Conservation (phyloP, 2,888 invertebrate species). For the Panopea generosa region DNA sequence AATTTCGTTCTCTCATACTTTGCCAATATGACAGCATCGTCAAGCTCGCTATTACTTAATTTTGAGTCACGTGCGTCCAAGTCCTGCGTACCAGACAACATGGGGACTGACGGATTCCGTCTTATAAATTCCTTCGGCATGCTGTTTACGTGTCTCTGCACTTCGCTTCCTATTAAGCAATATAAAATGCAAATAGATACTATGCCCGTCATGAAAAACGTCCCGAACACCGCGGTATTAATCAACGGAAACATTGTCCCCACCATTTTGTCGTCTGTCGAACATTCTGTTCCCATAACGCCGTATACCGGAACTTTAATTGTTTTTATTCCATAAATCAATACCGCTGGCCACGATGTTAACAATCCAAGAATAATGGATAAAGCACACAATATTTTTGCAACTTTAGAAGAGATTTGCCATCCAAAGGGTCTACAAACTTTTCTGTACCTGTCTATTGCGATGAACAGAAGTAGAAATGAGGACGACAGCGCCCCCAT, state of each 20-base stretch:
- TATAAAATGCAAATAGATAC: slow-evolving; percentile 57
- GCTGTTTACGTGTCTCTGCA: slow-evolving; percentile 43
- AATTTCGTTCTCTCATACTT: background rate
- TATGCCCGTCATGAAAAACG: slow-evolving; percentile 53
- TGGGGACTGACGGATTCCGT: slow-evolving; percentile 37
- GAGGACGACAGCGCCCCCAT: slow-evolving; percentile 56
- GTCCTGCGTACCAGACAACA: slow-evolving; percentile 36
- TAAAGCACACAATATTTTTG: slow-evolving; percentile 51
- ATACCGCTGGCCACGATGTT: slow-evolving; percentile 53
- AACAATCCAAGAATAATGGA: slow-evolving; percentile 44
- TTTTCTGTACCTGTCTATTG: slow-evolving; percentile 70
- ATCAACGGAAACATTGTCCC: slow-evolving; percentile 58
- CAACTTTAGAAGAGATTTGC: slow-evolving; percentile 67
- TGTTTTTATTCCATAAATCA: slow-evolving; percentile 65
- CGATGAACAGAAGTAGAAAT: slow-evolving; percentile 60
- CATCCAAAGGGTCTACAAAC: slow-evolving; percentile 69
- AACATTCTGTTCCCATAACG: slow-evolving; percentile 69
- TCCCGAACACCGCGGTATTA: slow-evolving; percentile 46
- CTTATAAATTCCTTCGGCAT: slow-evolving; percentile 22
- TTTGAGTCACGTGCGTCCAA: slow-evolving; percentile 7
- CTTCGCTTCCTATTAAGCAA: slow-evolving; percentile 59
- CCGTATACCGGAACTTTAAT: slow-evolving; percentile 36
- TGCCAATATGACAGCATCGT: background rate
- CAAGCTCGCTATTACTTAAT: slow-evolving; percentile 7
- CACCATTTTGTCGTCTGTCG: slow-evolving; percentile 60